phyloP scores from a whole-genome alignment of 2,797 vertebrate genomes.

The Karalla daura region DNA sequence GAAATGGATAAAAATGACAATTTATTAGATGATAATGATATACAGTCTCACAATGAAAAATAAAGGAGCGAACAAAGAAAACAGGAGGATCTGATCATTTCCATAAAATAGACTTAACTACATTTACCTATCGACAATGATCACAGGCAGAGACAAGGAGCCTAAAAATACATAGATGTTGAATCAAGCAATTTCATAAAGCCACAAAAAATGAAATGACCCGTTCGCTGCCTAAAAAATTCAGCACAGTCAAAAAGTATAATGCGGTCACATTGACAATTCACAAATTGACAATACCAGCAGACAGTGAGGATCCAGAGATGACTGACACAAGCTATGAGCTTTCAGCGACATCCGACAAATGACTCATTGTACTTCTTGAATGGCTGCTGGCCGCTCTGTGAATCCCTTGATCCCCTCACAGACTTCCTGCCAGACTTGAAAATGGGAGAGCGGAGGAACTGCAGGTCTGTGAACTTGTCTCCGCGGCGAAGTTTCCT shows the following conservation, averaged over 20 bases:
- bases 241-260: slow-evolving; percentile 20
- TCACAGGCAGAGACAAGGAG: not conserved
- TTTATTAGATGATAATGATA: slow-evolving; percentile 16
- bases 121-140: not conserved
- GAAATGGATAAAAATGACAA: not conserved
- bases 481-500: slow-evolving; percentile 97
- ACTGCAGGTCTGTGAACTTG: slow-evolving; percentile 90
- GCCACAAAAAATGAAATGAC: not conserved
- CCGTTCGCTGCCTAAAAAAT: slow-evolving; percentile 8
- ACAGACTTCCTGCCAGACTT: slow-evolving; percentile 76
- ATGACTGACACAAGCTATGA: not conserved
- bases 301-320: not conserved
- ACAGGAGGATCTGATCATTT: not conserved
- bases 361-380: slow-evolving; percentile 87
- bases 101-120: not conserved
- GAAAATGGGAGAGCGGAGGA: slow-evolving; percentile 93
- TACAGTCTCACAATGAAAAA: slow-evolving; percentile 2
- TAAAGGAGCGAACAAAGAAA: not conserved
- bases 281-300: not conserved
- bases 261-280: not conserved
- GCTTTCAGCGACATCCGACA: slow-evolving; percentile 79
- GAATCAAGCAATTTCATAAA: not conserved
- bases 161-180: not conserved
- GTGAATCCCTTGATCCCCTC: slow-evolving; percentile 70
- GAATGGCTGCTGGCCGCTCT: slow-evolving; percentile 61